Evolutionary conservation across 2,888 invertebrate genomes (phyloP).

Genomic region (Sclerodermus sp.): DNA sequence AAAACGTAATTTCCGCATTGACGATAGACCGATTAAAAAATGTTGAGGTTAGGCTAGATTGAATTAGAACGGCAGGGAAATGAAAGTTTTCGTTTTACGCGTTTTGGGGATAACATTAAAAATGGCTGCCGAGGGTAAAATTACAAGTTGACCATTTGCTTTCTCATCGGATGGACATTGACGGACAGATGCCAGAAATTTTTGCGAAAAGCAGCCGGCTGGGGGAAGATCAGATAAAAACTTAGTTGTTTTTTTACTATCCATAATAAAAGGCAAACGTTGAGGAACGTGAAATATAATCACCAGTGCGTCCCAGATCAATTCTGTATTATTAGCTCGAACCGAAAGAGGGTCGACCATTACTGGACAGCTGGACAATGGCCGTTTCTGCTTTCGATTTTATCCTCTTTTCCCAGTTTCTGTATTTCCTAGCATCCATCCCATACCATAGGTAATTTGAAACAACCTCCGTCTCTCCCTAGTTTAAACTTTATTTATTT

Average conservation of each 20-base stretch:
- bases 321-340: constrained; percentile 46
- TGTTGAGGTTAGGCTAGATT: no score
- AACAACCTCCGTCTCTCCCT: no score
- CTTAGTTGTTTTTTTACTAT: constrained; percentile 4
- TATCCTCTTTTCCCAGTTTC: constrained; percentile 8
- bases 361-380: constrained; percentile 50
- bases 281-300: constrained; percentile 48
- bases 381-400: constrained; percentile 25
- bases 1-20: no score
- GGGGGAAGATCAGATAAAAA: constrained; percentile 26
- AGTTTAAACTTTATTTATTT: no score
- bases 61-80: no score
- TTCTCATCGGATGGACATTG: neutral
- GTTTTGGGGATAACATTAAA: no score
- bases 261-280: constrained; percentile 45
- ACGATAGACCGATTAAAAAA: no score
- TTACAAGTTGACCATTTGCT: no score
- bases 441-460: no score
- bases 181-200: constrained; percentile 26
- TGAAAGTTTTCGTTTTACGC: no score
- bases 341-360: constrained; percentile 38
- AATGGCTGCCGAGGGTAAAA: no score
- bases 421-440: no score
- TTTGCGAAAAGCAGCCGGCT: constrained; percentile 14
- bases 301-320: constrained; percentile 47